Evolutionary conservation across 2,888 invertebrate species (phyloP).

Genomic region (Lasioglossum calceatum): DNA sequence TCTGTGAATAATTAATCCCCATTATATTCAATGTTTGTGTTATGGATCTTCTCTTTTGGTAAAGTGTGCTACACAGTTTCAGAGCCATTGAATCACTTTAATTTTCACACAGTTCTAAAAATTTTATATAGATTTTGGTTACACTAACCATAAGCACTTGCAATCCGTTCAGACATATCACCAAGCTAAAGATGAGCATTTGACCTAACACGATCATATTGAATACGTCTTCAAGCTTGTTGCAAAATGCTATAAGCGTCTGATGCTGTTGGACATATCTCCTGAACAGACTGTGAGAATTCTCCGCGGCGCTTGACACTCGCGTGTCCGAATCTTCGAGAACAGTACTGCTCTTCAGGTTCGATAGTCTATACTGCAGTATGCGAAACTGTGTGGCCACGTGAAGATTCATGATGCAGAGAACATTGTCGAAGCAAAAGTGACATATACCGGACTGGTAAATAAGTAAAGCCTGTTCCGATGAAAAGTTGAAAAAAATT

Average conservation of each 20-base stretch:
- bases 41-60: neutral
- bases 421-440: conserved; percentile 68
- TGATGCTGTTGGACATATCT: conserved; percentile 60
- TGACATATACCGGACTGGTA: conserved; percentile 59
- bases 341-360: neutral
- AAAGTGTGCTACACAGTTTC: too few species aligned
- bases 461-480: conserved; percentile 42
- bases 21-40: neutral
- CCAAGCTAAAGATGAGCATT: conserved; percentile 50
- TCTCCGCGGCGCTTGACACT: neutral
- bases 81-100: too few species aligned
- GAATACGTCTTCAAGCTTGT: conserved; percentile 63
- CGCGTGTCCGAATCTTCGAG: neutral
- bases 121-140: neutral
- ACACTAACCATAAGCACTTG: conserved; percentile 64
- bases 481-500: neutral
- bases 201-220: conserved; percentile 46
- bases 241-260: conserved; percentile 57
- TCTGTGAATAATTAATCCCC: too few species aligned
- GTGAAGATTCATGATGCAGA: conserved; percentile 53
- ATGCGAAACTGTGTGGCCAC: too few species aligned
- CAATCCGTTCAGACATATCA: conserved; percentile 66
- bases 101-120: neutral
- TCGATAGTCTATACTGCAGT: neutral
- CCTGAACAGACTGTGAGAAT: conserved; percentile 44